A percentile compares a stretch with the other conserved stretches of the same genome.
Evolutionary conservation across 2,888 invertebrate species (phyloP).

Genomic region (Phasia obesa): DNA sequence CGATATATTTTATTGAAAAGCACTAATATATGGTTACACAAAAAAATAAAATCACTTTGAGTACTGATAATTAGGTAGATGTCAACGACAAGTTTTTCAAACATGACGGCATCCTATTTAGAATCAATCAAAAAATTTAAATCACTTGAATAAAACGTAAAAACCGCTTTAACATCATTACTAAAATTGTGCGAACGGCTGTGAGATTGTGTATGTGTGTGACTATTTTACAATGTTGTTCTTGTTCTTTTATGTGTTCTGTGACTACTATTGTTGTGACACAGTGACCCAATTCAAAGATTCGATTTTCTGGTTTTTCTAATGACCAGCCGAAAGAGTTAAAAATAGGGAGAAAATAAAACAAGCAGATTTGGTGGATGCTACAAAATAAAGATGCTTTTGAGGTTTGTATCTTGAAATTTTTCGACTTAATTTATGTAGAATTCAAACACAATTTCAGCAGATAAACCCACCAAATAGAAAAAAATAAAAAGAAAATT

Average conservation of each 20-base stretch:
- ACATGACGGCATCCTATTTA: too few relatives aligned
- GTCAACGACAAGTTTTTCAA: too few relatives aligned
- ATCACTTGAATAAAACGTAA: not conserved
- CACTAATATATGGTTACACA: too few relatives aligned
- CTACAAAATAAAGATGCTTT: slow-evolving; percentile 33
- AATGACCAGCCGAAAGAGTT: slow-evolving; percentile 56
- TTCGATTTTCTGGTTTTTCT: slow-evolving; percentile 80
- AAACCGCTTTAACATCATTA: slow-evolving; percentile 4
- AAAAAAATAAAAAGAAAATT: slow-evolving; percentile 46
- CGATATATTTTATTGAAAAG: too few relatives aligned
- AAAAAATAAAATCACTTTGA: too few relatives aligned
- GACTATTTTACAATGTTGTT: slow-evolving; percentile 15
- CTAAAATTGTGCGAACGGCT: slow-evolving; percentile 2
- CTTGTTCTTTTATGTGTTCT: slow-evolving; percentile 46
- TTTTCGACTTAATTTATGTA: slow-evolving; percentile 12
- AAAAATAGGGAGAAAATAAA: slow-evolving; percentile 72
- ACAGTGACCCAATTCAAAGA: slow-evolving; percentile 79
- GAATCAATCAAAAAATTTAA: not conserved
- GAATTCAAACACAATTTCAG: slow-evolving; percentile 6
- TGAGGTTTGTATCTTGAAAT: slow-evolving; percentile 14
- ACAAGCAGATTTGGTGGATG: slow-evolving; percentile 23
- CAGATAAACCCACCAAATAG: slow-evolving; percentile 5
- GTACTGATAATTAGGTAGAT: too few relatives aligned
- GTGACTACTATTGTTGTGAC: slow-evolving; percentile 75
- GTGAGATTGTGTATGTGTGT: slow-evolving; percentile 11